Evolutionary conservation across 1,140 invertebrate genomes (phyloP).

Genomic region (Drosophila aff.): DNA sequence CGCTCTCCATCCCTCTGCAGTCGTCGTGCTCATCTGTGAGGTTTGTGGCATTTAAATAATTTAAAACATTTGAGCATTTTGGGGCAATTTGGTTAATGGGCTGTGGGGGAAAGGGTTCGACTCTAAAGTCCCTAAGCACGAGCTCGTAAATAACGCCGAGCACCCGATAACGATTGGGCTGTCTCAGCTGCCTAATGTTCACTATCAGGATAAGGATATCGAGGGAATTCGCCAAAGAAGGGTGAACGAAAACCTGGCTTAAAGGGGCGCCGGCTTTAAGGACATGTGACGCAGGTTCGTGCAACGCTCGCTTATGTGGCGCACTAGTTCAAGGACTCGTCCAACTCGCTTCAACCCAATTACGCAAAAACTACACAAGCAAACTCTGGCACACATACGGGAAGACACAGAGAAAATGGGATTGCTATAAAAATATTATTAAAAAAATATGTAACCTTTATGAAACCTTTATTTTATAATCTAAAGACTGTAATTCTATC

Average conservation of each 20-base stretch:
- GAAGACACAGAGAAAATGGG: conserved; percentile 15
- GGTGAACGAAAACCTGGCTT: conserved; percentile 4
- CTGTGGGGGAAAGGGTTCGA: conserved; percentile 62
- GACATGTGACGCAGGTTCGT: conserved; percentile 59
- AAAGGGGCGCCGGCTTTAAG: conserved; percentile 27
- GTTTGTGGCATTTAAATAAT: conserved; percentile 72
- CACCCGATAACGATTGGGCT: conserved; percentile 35
- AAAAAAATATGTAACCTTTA: too few species aligned
- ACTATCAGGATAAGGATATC: conserved; percentile 22
- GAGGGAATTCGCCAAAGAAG: not conserved
- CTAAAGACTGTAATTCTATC: not conserved
- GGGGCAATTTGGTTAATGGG: conserved; percentile 80
- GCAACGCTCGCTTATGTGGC: conserved; percentile 45
- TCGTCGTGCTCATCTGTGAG: conserved; percentile 24
- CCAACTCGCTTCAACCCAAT: conserved; percentile 64
- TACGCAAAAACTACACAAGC: conserved; percentile 68
- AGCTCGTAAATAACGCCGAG: conserved; percentile 65
- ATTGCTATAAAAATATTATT: too few species aligned
- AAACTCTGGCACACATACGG: conserved; percentile 5
- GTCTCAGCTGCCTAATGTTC: conserved; percentile 50
- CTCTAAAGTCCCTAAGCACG: conserved; percentile 22
- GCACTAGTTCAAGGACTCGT: conserved; percentile 76
- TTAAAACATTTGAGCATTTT: conserved; percentile 73
- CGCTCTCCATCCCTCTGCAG: not conserved
- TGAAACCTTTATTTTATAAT: not conserved